Conservation (phyloP, 2,888 invertebrate species). For the Prosapia bicincta region DNA sequence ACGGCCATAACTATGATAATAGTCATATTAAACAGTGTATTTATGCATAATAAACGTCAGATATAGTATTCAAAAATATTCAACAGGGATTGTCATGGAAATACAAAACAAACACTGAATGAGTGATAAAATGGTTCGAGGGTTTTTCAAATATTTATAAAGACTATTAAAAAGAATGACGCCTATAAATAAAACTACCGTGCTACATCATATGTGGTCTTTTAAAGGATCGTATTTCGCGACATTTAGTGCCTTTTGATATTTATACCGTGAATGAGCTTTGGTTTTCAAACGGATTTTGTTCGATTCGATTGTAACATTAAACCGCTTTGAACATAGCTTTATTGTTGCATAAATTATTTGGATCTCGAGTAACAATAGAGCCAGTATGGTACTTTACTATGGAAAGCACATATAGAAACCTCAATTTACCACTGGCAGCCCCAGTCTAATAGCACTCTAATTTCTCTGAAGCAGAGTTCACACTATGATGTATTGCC, state of each 20-base stretch:
- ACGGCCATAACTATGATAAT: background rate
- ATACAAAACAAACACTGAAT: background rate
- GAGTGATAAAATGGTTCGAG: background rate
- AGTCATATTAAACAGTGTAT: background rate
- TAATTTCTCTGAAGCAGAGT: too few relatives aligned
- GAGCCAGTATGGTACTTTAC: too few relatives aligned
- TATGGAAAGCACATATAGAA: too few relatives aligned
- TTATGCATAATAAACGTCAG: background rate
- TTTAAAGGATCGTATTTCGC: background rate
- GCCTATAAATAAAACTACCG: background rate
- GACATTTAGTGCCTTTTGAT: background rate
- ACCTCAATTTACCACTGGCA: too few relatives aligned
- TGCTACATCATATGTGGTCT: background rate
- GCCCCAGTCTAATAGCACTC: too few relatives aligned
- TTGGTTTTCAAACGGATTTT: background rate
- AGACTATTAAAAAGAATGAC: background rate
- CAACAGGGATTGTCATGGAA: background rate
- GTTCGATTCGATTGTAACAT: background rate
- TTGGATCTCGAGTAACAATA: too few relatives aligned
- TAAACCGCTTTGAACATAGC: background rate
- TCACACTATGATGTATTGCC: too few relatives aligned
- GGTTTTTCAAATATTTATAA: background rate
- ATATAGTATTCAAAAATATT: background rate
- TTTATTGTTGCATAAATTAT: background rate
- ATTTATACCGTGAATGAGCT: background rate